Conservation (phyloP, 2,888 invertebrate genomes). For the Abscondita cerata region DNA sequence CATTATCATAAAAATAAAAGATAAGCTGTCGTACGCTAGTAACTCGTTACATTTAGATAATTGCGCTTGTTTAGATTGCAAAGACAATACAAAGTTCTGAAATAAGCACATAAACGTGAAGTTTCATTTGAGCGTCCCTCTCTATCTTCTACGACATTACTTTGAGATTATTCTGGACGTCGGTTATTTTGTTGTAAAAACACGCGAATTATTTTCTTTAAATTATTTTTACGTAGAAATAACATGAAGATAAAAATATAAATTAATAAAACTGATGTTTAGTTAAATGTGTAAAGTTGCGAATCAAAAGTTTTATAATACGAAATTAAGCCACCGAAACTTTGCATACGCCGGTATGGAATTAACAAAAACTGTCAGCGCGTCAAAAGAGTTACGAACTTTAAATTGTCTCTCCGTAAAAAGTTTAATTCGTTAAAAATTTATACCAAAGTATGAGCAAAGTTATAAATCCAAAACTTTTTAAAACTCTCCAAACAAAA, state of each 20-base stretch:
- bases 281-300: slow-evolving; percentile 32
- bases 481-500: slow-evolving; percentile 41
- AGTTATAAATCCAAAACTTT: slow-evolving; percentile 48
- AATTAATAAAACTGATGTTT: slow-evolving; percentile 31
- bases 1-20: too few relatives aligned
- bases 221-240: too few relatives aligned
- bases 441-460: slow-evolving; percentile 50
- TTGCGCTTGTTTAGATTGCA: too few relatives aligned
- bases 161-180: too few relatives aligned
- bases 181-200: too few relatives aligned
- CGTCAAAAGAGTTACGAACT: slow-evolving; percentile 44
- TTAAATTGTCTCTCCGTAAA: slow-evolving; percentile 52
- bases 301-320: slow-evolving; percentile 37
- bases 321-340: slow-evolving; percentile 36
- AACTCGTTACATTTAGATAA: too few relatives aligned
- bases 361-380: slow-evolving; percentile 44
- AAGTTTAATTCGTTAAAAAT: slow-evolving; percentile 57
- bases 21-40: too few relatives aligned
- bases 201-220: too few relatives aligned
- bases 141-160: too few relatives aligned
- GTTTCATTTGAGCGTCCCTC: too few relatives aligned
- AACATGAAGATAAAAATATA: slow-evolving; percentile 16
- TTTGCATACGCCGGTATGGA: slow-evolving; percentile 34
- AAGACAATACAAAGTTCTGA: too few relatives aligned
- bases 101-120: too few relatives aligned